A percentile compares a stretch with the other conserved stretches of the same genome.
These are phyloP conservation scores for Rhynchophorus ferrugineus DNA, from an alignment of 1,140 invertebrate genomes.

Conservation along the genomic window DNA sequence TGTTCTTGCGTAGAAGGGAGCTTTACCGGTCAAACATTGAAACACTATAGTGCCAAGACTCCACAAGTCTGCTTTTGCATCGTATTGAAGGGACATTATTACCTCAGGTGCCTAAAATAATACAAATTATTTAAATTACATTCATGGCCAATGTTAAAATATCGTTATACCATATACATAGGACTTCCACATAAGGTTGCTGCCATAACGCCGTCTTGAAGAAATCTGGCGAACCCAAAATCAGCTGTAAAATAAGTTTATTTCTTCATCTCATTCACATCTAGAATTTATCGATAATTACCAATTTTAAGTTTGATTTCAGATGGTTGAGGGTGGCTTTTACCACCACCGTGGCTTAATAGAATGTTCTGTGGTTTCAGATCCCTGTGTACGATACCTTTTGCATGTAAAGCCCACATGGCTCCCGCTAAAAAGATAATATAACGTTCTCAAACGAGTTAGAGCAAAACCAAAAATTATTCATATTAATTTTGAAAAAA, in stretches of 20 bases:
- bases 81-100: conserved; percentile 98
- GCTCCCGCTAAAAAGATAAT: conserved; percentile 76
- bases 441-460: too few relatives aligned
- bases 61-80: conserved; percentile 98
- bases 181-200: conserved; percentile 98
- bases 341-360: conserved; percentile 69
- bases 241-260: conserved; percentile 65
- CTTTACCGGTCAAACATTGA: conserved; percentile 97
- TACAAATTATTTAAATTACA: conserved; percentile 2
- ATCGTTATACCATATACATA: conserved; percentile 97
- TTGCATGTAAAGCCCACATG: conserved; percentile 91
- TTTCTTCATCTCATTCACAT: background rate
- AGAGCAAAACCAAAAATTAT: background rate
- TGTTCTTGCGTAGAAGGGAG: conserved; percentile 95
- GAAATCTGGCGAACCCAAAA: conserved; percentile 98
- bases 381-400: conserved; percentile 97
- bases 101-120: conserved; percentile 87
- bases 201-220: conserved; percentile 98
- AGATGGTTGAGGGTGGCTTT: conserved; percentile 74
- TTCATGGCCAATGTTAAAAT: background rate
- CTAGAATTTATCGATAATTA: conserved; percentile 47
- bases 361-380: conserved; percentile 97
- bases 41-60: conserved; percentile 98
- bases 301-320: conserved; percentile 94
- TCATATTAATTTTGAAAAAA: background rate